Evolutionary conservation across 2,888 invertebrate species (phyloP).

Genomic region (Acanthococcus lagerstroemiae): DNA sequence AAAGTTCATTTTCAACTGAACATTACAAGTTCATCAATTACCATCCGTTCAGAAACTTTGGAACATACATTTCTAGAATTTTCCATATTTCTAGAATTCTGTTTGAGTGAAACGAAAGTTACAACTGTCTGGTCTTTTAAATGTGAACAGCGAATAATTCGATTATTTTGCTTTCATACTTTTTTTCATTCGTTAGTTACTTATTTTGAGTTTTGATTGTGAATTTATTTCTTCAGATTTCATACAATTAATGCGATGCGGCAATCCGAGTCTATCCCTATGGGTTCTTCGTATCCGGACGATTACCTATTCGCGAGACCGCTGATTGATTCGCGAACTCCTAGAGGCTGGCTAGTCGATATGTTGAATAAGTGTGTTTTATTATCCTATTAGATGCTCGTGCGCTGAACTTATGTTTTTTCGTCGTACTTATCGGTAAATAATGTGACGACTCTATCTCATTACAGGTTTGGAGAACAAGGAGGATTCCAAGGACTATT

Average conservation of each 20-base stretch:
- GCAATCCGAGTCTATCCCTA: slow-evolving; percentile 58
- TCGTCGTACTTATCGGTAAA: background rate
- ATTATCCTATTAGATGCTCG: background rate
- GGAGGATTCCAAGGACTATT: slow-evolving; percentile 80
- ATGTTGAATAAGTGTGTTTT: slow-evolving; percentile 66
- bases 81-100: no score
- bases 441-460: background rate
- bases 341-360: slow-evolving; percentile 92
- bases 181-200: slow-evolving; percentile 4
- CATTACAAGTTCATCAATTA: no score
- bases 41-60: no score
- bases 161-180: background rate
- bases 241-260: slow-evolving; percentile 74
- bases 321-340: slow-evolving; percentile 67
- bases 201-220: slow-evolving; percentile 3
- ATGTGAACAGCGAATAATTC: background rate
- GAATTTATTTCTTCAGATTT: slow-evolving; percentile 50
- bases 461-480: slow-evolving; percentile 66
- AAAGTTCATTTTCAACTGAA: no score
- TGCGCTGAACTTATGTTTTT: no score
- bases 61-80: no score
- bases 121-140: no score
- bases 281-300: slow-evolving; percentile 42
- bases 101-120: no score
- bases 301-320: slow-evolving; percentile 62